Evolutionary conservation across 2,888 invertebrate species (phyloP).

Genomic region (Entomobrya multifasciata): DNA sequence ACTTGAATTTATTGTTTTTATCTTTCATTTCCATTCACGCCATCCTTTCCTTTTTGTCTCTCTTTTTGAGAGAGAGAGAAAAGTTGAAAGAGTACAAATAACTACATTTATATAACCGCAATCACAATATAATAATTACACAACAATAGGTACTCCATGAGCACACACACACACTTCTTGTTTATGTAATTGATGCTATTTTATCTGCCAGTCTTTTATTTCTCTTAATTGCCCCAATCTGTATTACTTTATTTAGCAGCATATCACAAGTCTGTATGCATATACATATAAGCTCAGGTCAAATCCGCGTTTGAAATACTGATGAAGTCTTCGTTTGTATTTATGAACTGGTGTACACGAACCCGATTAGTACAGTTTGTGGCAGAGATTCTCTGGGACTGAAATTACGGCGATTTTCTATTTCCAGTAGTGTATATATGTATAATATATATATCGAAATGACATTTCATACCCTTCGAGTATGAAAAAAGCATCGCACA

Average conservation of each 20-base stretch:
- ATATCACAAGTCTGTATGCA: neutral
- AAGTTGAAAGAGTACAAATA: constrained; percentile 16
- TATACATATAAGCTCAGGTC: constrained; percentile 47
- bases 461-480: too few species aligned
- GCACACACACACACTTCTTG: constrained; percentile 4
- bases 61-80: too few species aligned
- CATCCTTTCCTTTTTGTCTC: constrained; percentile 20
- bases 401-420: too few species aligned
- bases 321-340: constrained; percentile 59
- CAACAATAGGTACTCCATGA: neutral
- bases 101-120: constrained; percentile 37
- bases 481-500: too few species aligned
- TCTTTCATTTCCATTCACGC: constrained; percentile 40
- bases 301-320: constrained; percentile 70
- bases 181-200: constrained; percentile 60
- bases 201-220: constrained; percentile 46
- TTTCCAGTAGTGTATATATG: too few species aligned
- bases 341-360: constrained; percentile 31
- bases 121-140: constrained; percentile 33
- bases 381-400: too few species aligned
- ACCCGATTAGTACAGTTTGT: neutral
- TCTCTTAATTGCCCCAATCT: constrained; percentile 59
- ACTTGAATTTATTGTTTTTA: constrained; percentile 52
- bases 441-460: too few species aligned
- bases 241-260: constrained; percentile 26